These are phyloP conservation scores for Euzetes globulus DNA, from an alignment of 2,888 invertebrate genomes.

Conservation along the genomic window DNA sequence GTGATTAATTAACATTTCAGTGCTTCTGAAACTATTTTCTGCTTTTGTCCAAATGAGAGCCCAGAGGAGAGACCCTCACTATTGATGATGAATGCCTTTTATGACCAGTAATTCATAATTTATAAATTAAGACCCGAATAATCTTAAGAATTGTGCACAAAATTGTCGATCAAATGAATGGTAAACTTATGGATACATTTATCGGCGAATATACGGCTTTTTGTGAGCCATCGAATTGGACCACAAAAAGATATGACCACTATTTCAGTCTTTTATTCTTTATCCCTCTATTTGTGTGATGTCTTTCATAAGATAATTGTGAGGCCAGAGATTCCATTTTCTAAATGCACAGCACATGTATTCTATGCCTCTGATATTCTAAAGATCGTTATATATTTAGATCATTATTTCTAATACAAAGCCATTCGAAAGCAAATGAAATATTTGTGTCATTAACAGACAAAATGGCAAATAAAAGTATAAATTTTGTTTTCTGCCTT, in stretches of 20 bases:
- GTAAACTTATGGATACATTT: not conserved
- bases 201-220: not conserved
- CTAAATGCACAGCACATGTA: not conserved
- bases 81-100: not conserved
- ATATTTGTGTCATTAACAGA: not conserved
- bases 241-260: not conserved
- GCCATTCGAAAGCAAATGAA: not conserved
- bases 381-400: not conserved
- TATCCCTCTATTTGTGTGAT: not conserved
- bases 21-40: not conserved
- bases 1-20: slow-evolving; percentile 3
- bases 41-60: not conserved
- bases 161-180: not conserved
- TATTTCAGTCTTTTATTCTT: not conserved
- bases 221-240: too few species aligned
- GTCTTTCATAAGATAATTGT: not conserved
- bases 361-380: not conserved
- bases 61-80: not conserved
- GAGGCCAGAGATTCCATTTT: not conserved
- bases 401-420: not conserved
- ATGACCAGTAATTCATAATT: slow-evolving; percentile 13
- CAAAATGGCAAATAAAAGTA: not conserved
- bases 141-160: not conserved
- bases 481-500: not conserved
- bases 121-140: slow-evolving; percentile 6